phyloP scores from a whole-genome alignment of 1,140 invertebrate species.

The Nilaparvata lugens region DNA sequence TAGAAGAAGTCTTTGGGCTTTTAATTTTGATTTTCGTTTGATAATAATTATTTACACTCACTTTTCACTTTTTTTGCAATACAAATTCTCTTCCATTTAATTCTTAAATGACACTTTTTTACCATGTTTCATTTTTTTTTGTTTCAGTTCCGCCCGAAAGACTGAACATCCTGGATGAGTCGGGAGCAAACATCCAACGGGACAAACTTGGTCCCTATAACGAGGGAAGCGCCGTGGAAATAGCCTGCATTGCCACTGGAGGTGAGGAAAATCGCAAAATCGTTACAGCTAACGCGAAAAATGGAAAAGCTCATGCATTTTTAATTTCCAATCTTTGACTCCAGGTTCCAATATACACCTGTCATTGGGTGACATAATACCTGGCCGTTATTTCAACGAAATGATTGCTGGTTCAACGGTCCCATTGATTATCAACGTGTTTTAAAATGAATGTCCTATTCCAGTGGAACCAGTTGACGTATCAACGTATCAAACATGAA shows the following conservation, averaged over 20 bases:
- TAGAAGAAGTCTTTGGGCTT: no score
- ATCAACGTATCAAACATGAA: no score
- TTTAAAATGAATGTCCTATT: background rate
- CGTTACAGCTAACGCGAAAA: background rate
- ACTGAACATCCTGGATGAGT: constrained; percentile 62
- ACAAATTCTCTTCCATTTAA: no score
- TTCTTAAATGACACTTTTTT: no score
- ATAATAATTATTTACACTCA: no score
- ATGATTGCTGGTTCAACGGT: background rate
- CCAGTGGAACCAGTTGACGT: no score
- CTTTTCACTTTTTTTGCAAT: no score
- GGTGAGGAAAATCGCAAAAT: constrained; percentile 42
- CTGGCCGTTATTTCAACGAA: background rate
- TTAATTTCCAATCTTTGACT: background rate
- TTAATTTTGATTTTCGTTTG: no score
- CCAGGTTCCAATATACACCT: background rate
- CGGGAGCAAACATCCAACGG: constrained; percentile 37
- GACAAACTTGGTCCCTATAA: constrained; percentile 70
- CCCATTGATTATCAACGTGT: no score
- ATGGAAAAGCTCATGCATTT: background rate
- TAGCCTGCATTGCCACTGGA: constrained; percentile 72
- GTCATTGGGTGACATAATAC: background rate
- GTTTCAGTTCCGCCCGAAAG: constrained; percentile 63
- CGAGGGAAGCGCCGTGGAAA: constrained; percentile 66
- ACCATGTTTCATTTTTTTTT: background rate